Evolutionary conservation across 2,888 invertebrate species (phyloP).

Genomic region (Caenorhabditis sulstoni): DNA sequence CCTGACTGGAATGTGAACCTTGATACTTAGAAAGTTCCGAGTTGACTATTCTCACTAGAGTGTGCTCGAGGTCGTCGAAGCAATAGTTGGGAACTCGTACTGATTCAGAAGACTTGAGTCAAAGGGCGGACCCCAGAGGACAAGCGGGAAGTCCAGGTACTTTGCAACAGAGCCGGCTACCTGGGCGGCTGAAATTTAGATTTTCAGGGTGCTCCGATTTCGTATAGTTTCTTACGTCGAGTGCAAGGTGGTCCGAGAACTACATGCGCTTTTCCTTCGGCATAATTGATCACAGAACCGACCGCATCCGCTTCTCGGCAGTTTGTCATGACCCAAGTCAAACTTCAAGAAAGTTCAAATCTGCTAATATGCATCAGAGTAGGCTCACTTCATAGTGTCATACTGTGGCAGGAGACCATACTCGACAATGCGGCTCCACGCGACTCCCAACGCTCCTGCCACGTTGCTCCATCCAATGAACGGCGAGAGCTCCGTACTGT

Average conservation of each 20-base stretch:
- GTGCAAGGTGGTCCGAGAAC: slow-evolving; percentile 68
- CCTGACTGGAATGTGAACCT: slow-evolving; percentile 48
- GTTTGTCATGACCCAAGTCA: slow-evolving; percentile 63
- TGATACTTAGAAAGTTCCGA: background rate
- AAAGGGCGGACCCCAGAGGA: slow-evolving; percentile 70
- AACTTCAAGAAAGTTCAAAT: slow-evolving; percentile 24
- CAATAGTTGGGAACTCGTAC: slow-evolving; percentile 62
- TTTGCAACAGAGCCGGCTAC: slow-evolving; percentile 65
- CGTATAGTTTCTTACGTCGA: slow-evolving; percentile 42
- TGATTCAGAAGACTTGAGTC: slow-evolving; percentile 58
- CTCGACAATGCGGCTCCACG: slow-evolving; percentile 56
- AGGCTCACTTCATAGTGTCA: slow-evolving; percentile 54
- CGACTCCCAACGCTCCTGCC: slow-evolving; percentile 59
- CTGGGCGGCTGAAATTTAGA: slow-evolving; percentile 54
- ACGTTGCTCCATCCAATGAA: slow-evolving; percentile 62
- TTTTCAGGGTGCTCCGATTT: background rate
- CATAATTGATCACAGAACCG: slow-evolving; percentile 60
- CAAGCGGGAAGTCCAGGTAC: slow-evolving; percentile 61
- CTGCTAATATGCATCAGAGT: background rate
- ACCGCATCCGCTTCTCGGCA: slow-evolving; percentile 59
- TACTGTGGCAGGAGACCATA: slow-evolving; percentile 53
- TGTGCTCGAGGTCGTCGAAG: slow-evolving; percentile 63
- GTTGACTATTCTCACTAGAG: slow-evolving; percentile 57
- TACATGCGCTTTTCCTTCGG: slow-evolving; percentile 55
- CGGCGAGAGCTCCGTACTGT: slow-evolving; percentile 27